These are phyloP conservation scores for Oncorhynchus tshawytscha DNA, from an alignment of 2,113 vertebrate species.

Conservation along the genomic window DNA sequence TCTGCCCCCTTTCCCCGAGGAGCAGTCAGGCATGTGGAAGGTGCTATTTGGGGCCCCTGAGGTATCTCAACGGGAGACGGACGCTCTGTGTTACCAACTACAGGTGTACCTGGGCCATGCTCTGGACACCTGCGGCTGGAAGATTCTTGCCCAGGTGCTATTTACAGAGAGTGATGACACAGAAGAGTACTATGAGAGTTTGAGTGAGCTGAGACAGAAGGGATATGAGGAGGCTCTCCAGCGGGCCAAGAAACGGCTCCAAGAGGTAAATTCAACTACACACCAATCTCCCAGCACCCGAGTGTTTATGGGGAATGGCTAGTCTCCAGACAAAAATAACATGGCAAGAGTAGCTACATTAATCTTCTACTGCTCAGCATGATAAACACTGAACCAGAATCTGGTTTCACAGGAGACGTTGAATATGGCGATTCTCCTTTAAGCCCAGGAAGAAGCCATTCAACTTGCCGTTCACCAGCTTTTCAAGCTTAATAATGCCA, in stretches of 20 bases:
- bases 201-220: slow-evolving; percentile 90
- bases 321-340: neutral
- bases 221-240: slow-evolving; percentile 93
- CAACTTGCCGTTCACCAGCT: no score
- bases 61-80: slow-evolving; percentile 79
- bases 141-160: slow-evolving; percentile 92
- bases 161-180: slow-evolving; percentile 90
- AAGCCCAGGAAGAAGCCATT: no score
- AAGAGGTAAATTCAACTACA: slow-evolving; percentile 79
- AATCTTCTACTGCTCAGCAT: neutral
- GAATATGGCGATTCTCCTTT: no score
- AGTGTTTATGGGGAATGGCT: neutral
- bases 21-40: slow-evolving; percentile 90
- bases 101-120: slow-evolving; percentile 93
- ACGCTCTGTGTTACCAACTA: slow-evolving; percentile 84
- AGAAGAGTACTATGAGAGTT: slow-evolving; percentile 96
- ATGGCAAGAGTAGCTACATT: neutral
- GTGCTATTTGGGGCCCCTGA: slow-evolving; percentile 83
- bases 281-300: neutral
- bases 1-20: slow-evolving; percentile 88
- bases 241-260: slow-evolving; percentile 82
- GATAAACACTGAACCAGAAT: no score
- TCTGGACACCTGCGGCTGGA: slow-evolving; percentile 96
- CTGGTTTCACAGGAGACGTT: no score
- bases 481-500: no score